Evolutionary conservation across 2,113 vertebrate species (phyloP).

Genomic region (Zapus hudsonius): DNA sequence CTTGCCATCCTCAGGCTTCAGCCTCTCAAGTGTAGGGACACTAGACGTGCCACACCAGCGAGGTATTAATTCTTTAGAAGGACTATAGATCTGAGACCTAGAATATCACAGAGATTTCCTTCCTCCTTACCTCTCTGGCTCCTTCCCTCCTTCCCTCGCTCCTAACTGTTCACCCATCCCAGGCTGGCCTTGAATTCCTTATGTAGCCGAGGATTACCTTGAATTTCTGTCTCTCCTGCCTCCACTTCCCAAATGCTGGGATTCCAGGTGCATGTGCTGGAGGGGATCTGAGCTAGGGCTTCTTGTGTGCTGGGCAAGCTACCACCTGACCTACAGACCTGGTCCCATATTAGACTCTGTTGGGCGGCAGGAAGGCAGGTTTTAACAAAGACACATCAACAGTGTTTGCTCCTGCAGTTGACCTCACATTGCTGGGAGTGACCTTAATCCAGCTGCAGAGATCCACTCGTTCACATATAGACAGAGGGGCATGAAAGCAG

Average conservation of each 20-base stretch:
- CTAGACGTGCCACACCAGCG: no score
- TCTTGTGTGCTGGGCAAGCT: no score
- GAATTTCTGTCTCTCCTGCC: no score
- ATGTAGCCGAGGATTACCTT: no score
- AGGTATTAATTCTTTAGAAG: background rate
- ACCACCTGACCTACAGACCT: no score
- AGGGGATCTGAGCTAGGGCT: no score
- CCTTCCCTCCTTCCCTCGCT: no score
- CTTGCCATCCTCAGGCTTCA: background rate
- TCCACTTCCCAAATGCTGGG: no score
- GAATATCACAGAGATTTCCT: background rate
- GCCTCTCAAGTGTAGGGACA: background rate
- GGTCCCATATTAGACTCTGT: background rate
- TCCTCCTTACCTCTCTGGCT: no score
- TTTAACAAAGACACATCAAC: background rate
- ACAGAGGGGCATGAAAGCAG: background rate
- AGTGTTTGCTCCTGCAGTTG: background rate
- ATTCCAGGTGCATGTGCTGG: no score
- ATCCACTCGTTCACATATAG: background rate
- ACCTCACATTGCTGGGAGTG: background rate
- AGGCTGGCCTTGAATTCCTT: no score
- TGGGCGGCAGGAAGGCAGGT: background rate
- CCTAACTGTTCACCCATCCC: no score
- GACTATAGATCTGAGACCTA: background rate
- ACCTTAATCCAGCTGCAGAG: conserved; percentile 9